Evolutionary conservation across 1,140 invertebrate genomes (phyloP).

Genomic region (Mya arenaria): DNA sequence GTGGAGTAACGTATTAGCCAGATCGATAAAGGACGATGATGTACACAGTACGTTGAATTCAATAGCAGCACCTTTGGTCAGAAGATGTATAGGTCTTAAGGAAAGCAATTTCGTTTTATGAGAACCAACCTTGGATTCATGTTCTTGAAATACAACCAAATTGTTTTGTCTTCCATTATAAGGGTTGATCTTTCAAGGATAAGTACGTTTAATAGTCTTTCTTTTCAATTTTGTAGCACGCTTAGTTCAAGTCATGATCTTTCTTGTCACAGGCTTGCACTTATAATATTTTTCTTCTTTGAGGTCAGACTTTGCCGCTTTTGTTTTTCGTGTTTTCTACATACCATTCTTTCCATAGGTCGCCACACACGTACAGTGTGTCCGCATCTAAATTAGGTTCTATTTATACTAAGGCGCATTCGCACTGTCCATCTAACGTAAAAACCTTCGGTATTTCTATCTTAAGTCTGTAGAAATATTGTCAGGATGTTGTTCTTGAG

Average conservation of each 20-base stretch:
- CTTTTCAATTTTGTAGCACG: background rate
- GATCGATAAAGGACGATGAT: conserved; percentile 3
- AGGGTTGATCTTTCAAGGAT: background rate
- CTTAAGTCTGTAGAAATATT: too few species aligned
- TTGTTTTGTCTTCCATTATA: background rate
- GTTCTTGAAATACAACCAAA: conserved; percentile 8
- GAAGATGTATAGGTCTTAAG: conserved; percentile 26
- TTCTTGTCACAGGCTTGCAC: background rate
- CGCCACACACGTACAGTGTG: conserved; percentile 16
- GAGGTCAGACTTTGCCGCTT: conserved; percentile 29
- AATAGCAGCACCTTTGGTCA: conserved; percentile 20
- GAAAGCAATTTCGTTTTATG: conserved; percentile 9
- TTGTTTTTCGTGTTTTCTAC: conserved; percentile 15
- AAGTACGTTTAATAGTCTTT: background rate
- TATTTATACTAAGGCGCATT: conserved; percentile 5
- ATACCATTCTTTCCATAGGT: conserved; percentile 23
- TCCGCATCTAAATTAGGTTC: background rate
- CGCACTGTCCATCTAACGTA: conserved; percentile 24
- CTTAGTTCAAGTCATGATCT: background rate
- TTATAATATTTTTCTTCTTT: background rate
- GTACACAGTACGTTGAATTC: conserved; percentile 22
- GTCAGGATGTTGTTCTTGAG: too few species aligned
- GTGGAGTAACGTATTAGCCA: background rate
- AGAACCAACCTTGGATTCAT: background rate
- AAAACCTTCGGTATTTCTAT: too few species aligned